Evolutionary conservation across 2,797 vertebrate genomes (phyloP), one percentile per base, ranked within the genome.

Genomic region (Rhinogobio ventralis): DNA sequence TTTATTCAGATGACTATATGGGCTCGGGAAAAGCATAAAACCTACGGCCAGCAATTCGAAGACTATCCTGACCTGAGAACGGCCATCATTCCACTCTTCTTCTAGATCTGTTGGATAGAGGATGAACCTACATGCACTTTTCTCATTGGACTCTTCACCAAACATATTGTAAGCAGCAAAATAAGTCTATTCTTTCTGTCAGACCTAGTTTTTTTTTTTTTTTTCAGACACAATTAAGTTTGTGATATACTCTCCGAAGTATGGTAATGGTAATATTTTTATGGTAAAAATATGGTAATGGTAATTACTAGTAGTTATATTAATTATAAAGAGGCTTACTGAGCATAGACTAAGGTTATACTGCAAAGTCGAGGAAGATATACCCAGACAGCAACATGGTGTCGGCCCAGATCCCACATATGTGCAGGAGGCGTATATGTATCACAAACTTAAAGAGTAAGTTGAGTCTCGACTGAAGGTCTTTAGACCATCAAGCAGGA

Each of bases 41-140:
- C 93, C 87, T 96, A 95, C 87, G 90, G 92, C 83, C 92, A 94
- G 94, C 95, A 95, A 90, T 97, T 96, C 90, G 94, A 95, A 91
- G 94, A 95, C 89, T 95, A 96, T 88, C 95, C 93, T 79, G 88
- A 88, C 81, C 88, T 95, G 71, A 91, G 92, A 91, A 90, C 90
- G 87, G 88, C 93, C 84, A 93, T 95, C 90, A 88, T 94, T 93
- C 93, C 94, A 80, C 94, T 95, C 82, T 86, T 94, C 91, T 91
- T 95, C 80, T 94, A 91, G 94, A 90, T 82, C 30, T 42, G 67
- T 46, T 55, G 9, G 20, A 53, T 39, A 17, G 17, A 55, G n/a
- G 39, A 77, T 71, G 5, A 69, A 77, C 10, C 33, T 39, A 55
- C 19, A 60, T 46, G 36, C 36, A 76, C 49, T 84, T 83, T 77